Evolutionary conservation across 2,797 vertebrate genomes (phyloP).

Genomic region (Cyclura pinguis): DNA sequence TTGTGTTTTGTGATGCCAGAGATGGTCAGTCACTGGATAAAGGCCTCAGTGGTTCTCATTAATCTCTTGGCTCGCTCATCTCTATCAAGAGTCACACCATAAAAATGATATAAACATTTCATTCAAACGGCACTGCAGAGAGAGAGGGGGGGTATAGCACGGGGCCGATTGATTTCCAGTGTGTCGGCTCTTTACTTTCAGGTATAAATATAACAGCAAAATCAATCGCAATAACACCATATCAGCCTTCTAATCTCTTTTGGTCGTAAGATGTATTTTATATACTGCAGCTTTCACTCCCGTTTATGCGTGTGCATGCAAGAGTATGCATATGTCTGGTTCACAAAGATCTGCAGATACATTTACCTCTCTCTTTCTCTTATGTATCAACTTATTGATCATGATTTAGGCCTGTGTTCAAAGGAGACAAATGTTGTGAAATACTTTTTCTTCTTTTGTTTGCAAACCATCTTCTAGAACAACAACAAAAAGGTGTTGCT

Average conservation of each 20-base stretch:
- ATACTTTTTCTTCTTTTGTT: neutral
- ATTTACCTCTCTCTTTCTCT: fast-evolving
- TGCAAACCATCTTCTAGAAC: neutral
- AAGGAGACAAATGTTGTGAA: neutral
- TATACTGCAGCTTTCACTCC: constrained; percentile 65
- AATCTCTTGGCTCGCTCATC: constrained; percentile 77
- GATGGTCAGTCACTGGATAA: constrained; percentile 54
- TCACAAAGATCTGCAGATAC: fast-evolving
- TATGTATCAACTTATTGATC: neutral
- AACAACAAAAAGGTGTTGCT: neutral
- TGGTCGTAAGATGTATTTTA: constrained; percentile 57
- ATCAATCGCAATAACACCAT: constrained; percentile 80
- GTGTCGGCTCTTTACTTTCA: constrained; percentile 77
- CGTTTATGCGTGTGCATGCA: neutral
- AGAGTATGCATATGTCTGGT: neutral
- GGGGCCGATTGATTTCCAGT: constrained; percentile 77
- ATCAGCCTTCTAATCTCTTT: constrained; percentile 77
- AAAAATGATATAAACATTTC: constrained; percentile 82
- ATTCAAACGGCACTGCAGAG: constrained; percentile 64
- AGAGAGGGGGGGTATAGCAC: constrained; percentile 54
- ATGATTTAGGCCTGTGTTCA: neutral
- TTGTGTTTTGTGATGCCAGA: constrained; percentile 53
- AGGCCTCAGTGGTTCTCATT: constrained; percentile 54
- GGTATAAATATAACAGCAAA: constrained; percentile 79
- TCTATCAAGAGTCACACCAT: constrained; percentile 75